These are phyloP conservation scores for Pocillopora verrucosa DNA, from an alignment of 64 coral and sea anemone species.

Conservation along the genomic window DNA sequence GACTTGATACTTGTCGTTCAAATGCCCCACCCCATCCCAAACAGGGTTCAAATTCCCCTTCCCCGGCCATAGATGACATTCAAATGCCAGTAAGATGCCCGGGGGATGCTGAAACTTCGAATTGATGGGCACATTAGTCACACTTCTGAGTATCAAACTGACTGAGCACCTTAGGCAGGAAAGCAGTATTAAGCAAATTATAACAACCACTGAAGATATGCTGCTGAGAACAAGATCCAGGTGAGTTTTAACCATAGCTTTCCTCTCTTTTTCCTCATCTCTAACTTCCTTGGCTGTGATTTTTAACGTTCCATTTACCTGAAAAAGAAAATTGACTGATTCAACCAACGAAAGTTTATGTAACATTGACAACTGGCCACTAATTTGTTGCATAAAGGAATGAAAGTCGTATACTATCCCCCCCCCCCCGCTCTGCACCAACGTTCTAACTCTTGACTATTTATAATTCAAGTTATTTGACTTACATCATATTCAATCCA, in stretches of 20 bases:
- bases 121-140: not conserved
- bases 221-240: conserved; percentile 25
- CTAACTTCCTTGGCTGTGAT: not conserved
- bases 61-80: too few species aligned
- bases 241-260: not conserved
- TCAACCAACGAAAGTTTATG: not conserved
- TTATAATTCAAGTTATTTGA: not conserved
- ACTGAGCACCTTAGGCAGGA: conserved; percentile 2
- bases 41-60: too few species aligned
- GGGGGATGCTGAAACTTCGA: too few species aligned
- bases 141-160: too few species aligned
- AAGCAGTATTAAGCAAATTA: not conserved
- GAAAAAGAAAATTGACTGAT: not conserved
- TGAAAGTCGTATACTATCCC: too few species aligned
- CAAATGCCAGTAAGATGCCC: too few species aligned
- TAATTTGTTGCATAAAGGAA: too few species aligned
- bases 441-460: too few species aligned
- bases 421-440: too few species aligned
- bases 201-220: not conserved
- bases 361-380: too few species aligned
- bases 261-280: not conserved
- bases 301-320: conserved; percentile 5
- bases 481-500: conserved; percentile 34
- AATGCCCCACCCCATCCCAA: too few species aligned
- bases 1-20: too few species aligned